Evolutionary conservation across 2,113 vertebrate genomes (phyloP), one percentile per base, ranked within the genome.

Genomic region (Carollia perspicillata): DNA sequence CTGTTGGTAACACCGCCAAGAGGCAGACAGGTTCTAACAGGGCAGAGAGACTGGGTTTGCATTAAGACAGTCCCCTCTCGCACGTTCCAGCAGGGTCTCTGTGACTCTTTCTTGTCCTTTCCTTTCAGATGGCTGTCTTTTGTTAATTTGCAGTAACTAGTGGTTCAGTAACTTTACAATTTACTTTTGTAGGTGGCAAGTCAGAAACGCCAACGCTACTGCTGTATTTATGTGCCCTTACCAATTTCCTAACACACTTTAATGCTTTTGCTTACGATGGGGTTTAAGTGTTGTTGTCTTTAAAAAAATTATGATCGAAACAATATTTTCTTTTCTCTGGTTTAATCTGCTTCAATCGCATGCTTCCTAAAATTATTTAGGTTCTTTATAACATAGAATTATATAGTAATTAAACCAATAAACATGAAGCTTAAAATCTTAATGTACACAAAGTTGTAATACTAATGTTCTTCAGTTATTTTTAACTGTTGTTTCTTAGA

Each of bases 1-100:
- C 88, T 96, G 93, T 79, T 93, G 28, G 91, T 95, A 22, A 85
- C 49, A n/a, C 35, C 63, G 86, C 74, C 90, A 93, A 92, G 87
- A 92, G 66, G 35, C 53, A 90, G 37, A 83, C n/a, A 37, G 23
- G 75, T 96, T 95, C 72, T 17, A 69, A 95, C 13, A 96, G 68
- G 13, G 8, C 13, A 37, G 44, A 13, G 47, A 81, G 47, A 20
- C 49, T 23, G 2, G 3, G 5, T 49, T 93, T 71, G 49, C 58
- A 80, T 44, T 40, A 42, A 81, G 42, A 17, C 3, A 16, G 33
- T 11, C 90, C 8, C 63, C 42, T 66, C 0, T 0, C 37, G 10
- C 17, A 8, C 12, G 30, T 49, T 35, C 42, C 40, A 40, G 12
- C 23, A 47, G 22, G 30, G 10, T 75, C 60, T 47, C 30, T 51